Base-by-base conservation (phyloP, 2,113 vertebrate genomes). In the Pluvialis apricaria region DNA sequence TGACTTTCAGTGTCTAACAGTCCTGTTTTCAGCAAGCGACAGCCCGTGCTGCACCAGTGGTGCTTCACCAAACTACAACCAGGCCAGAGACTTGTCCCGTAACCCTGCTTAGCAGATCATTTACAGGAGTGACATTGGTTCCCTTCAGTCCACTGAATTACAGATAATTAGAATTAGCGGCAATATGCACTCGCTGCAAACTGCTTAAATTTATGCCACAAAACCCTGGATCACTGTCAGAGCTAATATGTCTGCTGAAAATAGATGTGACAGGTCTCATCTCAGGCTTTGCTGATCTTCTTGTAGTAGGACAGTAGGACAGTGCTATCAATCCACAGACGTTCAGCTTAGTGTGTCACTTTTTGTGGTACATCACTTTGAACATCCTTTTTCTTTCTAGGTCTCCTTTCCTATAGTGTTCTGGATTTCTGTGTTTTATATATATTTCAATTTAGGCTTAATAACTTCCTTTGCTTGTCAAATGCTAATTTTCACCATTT, bases 191-290 rank as follows among this genome's bases (percentile, higher is more conserved):
- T 91, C 65, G n/a, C 40, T 84, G 40, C 70, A 92, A 90, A 96
- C 70, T 65, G 45, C 62, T 92, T 77, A 80, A 90, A 83, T 93
- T 87, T 88, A 77, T 94, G 54, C 90, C 62, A 66, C 42, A 34
- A 70, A 96, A 80, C 58, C 91, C 58, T 69, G 71, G 84, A 93
- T 90, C 36, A 22, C 49, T 92, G 85, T 93, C 96, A 94, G 32
- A 94, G 40, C 22, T 86, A 85, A 93, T 88, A 73, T 9, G 13
- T 69, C 54, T 61, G 8, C 57, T 65, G 73, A 73, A 95, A 96
- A 70, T 19, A 81, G 40, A 96, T 66, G 17, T 83, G 88, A 58
- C 76, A 81, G 51, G 71, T 66, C 31, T 93, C 40, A 58, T 69
- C 40, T 82, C 40, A 45, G 70, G 44, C 45, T 90, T 73, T 82